Evolutionary conservation across 30 jellyfish, hydroid and myxozoan species (phyloP), one percentile per base, ranked within the genome.

Genomic region (Cassiopea xamachana): DNA sequence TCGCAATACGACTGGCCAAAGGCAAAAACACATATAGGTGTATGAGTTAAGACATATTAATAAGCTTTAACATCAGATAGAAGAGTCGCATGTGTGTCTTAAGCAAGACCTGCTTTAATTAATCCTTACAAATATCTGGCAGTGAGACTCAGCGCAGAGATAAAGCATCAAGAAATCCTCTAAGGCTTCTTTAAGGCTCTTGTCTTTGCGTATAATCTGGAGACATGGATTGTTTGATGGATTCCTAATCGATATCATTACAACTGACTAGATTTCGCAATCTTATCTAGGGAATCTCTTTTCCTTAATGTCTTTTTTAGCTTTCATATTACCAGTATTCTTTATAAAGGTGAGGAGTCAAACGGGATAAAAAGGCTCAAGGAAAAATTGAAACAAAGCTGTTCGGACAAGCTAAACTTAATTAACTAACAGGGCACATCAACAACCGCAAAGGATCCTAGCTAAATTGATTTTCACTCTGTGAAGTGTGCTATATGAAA

Each of bases 191-290:
- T 70, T 60, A 67, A 77, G 70, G 70, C 94, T 67, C 89, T 87
- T 87, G 89, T 87, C 50, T 67, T 87, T 15, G 45, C 64, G 73
- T 7, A 68, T 87, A 81, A 87, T 72, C 89, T 87, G 94, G 94
- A 87, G 94, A 87, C 94, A 87, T 64, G 58, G 89, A 69, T 64
- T 43, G 68, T 87, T 71, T 78, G 87, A 87, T 76, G 85, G 96
- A 82, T 81, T 58, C 45, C 92, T 82, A 89, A 81, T 80, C 92
- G 96, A 81, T 82, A 82, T 89, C 84, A 86, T 62, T 72, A 76
- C 70, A 10, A 18, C 79, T 72, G 89, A 75, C 92, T 79, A 89
- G 91, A 82, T 81, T 89, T 71, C 48, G 14, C 1, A 48, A 89
- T 48, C 39, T 72, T 60, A 81, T 81, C 95, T 69, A 17, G 80